Evolutionary conservation across 2,113 vertebrate species (phyloP).

Genomic region (Gavialis gangeticus): DNA sequence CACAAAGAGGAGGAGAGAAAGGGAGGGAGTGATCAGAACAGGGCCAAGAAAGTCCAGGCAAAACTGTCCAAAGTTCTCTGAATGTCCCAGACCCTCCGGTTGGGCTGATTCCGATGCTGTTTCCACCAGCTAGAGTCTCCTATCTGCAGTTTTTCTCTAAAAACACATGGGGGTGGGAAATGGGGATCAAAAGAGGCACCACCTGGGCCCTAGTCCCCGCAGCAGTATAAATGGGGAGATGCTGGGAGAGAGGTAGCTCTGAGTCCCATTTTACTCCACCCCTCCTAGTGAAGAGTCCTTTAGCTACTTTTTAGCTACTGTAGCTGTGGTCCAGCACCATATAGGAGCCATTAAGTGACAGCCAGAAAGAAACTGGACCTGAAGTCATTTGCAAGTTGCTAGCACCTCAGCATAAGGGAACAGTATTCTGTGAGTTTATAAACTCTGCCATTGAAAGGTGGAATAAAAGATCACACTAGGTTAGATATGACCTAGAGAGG

Average conservation of each 20-base stretch:
- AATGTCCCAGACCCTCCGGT: neutral
- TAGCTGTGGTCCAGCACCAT: neutral
- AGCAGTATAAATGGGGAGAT: no score
- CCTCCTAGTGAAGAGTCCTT: no score
- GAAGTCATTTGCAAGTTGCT: neutral
- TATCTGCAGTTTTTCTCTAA: neutral
- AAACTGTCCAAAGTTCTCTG: neutral
- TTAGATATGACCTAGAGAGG: constrained; percentile 8
- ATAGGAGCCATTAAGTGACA: neutral
- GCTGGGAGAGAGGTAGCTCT: no score
- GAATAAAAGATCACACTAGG: neutral
- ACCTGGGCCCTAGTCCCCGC: no score
- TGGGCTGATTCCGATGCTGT: neutral
- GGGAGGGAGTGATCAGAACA: neutral
- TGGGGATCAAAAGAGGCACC: no score
- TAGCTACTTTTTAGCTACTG: neutral
- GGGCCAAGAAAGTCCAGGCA: neutral
- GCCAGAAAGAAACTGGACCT: neutral
- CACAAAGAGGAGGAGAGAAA: neutral
- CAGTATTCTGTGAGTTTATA: neutral
- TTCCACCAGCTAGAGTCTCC: neutral
- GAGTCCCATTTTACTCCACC: no score
- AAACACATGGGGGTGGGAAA: neutral
- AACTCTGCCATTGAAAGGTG: neutral
- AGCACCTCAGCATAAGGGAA: neutral